A percentile compares a stretch with the other conserved stretches of the same genome.
Evolutionary conservation across 2,113 vertebrate genomes (phyloP).

Genomic region (Mirza zaza): DNA sequence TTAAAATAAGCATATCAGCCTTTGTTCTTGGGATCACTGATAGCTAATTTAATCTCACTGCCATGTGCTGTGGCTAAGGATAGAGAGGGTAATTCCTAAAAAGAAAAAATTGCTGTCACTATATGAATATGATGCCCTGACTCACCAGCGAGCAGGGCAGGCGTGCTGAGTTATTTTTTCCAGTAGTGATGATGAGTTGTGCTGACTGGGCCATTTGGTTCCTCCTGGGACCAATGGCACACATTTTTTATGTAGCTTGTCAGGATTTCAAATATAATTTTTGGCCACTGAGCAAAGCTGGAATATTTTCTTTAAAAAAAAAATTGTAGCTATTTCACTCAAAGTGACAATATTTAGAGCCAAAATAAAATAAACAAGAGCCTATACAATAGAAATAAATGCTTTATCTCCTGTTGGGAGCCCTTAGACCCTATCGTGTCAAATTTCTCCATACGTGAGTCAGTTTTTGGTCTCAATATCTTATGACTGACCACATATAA

Average conservation of each 20-base stretch:
- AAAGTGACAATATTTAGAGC: neutral
- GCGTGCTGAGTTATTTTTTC: conserved; percentile 7
- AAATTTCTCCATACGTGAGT: neutral
- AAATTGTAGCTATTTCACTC: neutral
- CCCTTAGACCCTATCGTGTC: neutral
- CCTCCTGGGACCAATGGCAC: conserved; percentile 1
- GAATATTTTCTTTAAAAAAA: neutral
- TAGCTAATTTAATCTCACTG: neutral
- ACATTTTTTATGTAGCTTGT: neutral
- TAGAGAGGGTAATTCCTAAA: conserved; percentile 57
- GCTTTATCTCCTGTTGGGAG: neutral
- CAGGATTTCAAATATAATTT: conserved; percentile 23
- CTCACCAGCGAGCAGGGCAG: neutral
- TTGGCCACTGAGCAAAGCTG: neutral
- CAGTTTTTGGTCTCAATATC: neutral
- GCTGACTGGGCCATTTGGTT: conserved; percentile 1
- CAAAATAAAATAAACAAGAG: neutral
- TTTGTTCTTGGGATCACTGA: neutral
- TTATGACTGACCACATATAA: neutral
- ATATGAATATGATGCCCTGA: conserved; percentile 10
- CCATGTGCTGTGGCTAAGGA: neutral
- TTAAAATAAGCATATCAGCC: neutral
- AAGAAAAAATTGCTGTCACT: conserved; percentile 56
- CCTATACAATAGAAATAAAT: neutral
- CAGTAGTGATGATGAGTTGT: conserved; percentile 1